Base-by-base conservation (phyloP, 1,140 invertebrate genomes). In the Tribolium castaneum region DNA sequence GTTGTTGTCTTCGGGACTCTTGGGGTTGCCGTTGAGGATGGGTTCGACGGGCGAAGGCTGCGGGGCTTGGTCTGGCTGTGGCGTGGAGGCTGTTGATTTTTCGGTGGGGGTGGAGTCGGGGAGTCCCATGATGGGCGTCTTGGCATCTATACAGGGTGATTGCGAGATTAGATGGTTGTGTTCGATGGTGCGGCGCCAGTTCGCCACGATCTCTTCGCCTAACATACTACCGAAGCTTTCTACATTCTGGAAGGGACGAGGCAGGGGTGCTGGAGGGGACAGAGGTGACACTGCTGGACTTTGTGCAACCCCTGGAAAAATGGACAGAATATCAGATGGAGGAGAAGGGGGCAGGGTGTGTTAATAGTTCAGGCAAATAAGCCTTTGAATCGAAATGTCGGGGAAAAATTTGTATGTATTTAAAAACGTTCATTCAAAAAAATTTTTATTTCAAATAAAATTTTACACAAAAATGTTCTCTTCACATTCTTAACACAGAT, bases 191-290 rank as follows among this genome's bases (percentile, higher is more conserved):
- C 92, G 90, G 84, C 93, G 90, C 93, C 93, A 94, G 85, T 93
- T 92, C 80, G 92, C 92, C 79, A 94, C 93, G 80, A 94, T 92
- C 86, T 94, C 93, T 87, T 94, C 93, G 83, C 93, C 93, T 75
- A 94, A 88, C 78, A 94, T 89, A 50, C 90, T 90, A 82, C 92
- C 91, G 85, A 93, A 93, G 22, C 90, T 89, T 85, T 93, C 92
- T 82, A 93, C 92, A 84, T 91, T 92, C 86, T 92, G 91, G 30
- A 92, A 89, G 70, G 90, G 87, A 49, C 90, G 91, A 19, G 90
- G 89, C 70, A 90, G 87, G 81, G 88, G 86, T 73, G 85, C 86
- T 54, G 89, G 87, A 78, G 70, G 50, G 81, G 73, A 62, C 70
- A 76, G 76, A 56, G 82, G 81, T 45, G 39, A 84, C 81, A 77